phyloP scores from a whole-genome alignment of 2,888 invertebrate genomes.

The Cephus rjabovi region DNA sequence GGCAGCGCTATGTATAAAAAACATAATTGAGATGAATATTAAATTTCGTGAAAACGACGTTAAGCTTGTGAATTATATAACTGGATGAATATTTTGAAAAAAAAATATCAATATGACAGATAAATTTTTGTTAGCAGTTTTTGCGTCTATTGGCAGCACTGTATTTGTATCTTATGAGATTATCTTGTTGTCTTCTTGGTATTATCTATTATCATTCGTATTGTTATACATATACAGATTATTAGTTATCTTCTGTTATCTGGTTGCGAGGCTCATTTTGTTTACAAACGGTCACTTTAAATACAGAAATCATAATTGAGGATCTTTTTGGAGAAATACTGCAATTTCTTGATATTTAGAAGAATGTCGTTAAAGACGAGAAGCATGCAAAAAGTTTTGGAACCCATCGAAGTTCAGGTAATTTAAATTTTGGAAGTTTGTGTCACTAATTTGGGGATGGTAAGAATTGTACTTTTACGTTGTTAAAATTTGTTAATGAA shows the following conservation, averaged over 20 bases:
- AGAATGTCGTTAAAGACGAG: slow-evolving; percentile 56
- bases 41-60: not conserved
- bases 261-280: slow-evolving; percentile 31
- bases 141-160: not conserved
- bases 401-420: slow-evolving; percentile 54
- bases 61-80: not conserved
- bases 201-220: not conserved
- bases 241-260: not conserved
- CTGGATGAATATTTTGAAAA: not conserved
- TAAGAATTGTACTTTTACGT: not conserved
- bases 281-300: slow-evolving; percentile 32
- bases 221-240: not conserved
- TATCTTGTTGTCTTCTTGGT: not conserved
- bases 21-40: not conserved
- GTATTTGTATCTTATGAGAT: not conserved
- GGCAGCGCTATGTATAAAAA: not conserved
- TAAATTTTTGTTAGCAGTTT: not conserved
- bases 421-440: slow-evolving; percentile 16
- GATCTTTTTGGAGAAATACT: not conserved
- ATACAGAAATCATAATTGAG: not conserved
- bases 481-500: not conserved
- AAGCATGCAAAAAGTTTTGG: slow-evolving; percentile 47
- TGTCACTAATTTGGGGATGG: not conserved
- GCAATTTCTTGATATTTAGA: not conserved
- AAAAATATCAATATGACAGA: not conserved